Evolutionary conservation across 2,113 vertebrate species (phyloP).

Genomic region (Calyptommatus sinebrachiatus): DNA sequence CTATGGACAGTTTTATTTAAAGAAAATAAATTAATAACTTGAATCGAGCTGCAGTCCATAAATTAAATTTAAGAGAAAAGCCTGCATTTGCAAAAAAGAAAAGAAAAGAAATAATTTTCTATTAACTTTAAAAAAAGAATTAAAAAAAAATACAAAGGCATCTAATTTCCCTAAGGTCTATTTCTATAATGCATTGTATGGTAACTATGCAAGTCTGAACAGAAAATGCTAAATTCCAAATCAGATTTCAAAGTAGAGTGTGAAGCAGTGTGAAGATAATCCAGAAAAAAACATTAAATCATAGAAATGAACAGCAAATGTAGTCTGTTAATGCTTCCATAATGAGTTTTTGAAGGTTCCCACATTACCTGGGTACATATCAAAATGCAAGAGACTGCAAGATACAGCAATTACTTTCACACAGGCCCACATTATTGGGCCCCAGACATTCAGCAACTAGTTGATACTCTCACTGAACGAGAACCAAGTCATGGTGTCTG

Average conservation of each 20-base stretch:
- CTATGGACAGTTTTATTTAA: slow-evolving; percentile 7
- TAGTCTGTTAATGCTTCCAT: slow-evolving; percentile 40
- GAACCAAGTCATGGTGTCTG: too few relatives aligned
- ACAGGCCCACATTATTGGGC: too few relatives aligned
- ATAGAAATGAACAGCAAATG: too few relatives aligned
- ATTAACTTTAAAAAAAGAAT: too few relatives aligned
- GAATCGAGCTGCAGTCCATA: slow-evolving; percentile 42
- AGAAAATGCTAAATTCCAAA: slow-evolving; percentile 25
- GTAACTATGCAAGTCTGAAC: slow-evolving; percentile 41
- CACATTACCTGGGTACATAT: too few relatives aligned
- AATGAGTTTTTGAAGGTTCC: slow-evolving; percentile 1
- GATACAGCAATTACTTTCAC: too few relatives aligned
- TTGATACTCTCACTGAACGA: too few relatives aligned
- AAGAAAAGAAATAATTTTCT: too few relatives aligned
- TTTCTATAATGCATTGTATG: slow-evolving; percentile 42
- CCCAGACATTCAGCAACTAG: too few relatives aligned
- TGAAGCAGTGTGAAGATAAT: neutral
- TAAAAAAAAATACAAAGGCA: slow-evolving; percentile 42
- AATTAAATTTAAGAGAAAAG: slow-evolving; percentile 47
- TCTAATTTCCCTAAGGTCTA: slow-evolving; percentile 63
- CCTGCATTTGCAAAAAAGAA: slow-evolving; percentile 41
- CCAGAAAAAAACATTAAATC: neutral
- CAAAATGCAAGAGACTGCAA: too few relatives aligned
- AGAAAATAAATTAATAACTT: slow-evolving; percentile 20
- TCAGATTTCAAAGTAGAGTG: neutral